Evolutionary conservation across 2,797 vertebrate genomes (phyloP).

Genomic region (Gallirallus australis): DNA sequence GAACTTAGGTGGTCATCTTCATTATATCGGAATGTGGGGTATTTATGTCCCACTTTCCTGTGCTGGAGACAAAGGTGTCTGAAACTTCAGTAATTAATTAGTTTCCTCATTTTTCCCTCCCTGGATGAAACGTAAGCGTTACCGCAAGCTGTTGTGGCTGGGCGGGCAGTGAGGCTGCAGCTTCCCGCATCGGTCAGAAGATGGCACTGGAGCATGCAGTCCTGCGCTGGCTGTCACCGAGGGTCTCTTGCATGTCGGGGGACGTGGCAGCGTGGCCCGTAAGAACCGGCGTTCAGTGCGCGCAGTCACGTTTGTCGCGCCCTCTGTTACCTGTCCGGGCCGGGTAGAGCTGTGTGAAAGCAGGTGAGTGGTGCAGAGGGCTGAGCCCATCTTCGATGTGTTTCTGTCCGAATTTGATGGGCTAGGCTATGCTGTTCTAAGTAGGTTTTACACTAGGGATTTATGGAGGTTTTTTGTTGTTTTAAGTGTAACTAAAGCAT

Average conservation of each 20-base stretch:
- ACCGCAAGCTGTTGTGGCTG: neutral
- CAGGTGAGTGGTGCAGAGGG: neutral
- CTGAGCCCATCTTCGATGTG: neutral
- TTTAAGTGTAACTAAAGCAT: neutral
- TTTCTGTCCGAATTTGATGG: neutral
- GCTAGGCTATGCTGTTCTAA: neutral
- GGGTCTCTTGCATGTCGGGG: fast-evolving
- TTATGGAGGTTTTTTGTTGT: neutral
- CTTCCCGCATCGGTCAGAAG: neutral
- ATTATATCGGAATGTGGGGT: neutral
- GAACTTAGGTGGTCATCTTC: neutral
- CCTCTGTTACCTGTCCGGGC: fast-evolving
- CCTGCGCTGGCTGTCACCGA: neutral
- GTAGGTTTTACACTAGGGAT: neutral
- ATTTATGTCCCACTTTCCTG: neutral
- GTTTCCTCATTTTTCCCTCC: fast-evolving
- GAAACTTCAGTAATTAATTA: fast-evolving
- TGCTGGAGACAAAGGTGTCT: neutral
- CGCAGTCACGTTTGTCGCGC: neutral
- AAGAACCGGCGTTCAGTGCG: fast-evolving
- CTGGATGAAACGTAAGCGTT: fast-evolving
- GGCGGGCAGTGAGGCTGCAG: neutral
- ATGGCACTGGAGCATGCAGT: neutral
- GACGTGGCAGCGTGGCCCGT: fast-evolving
- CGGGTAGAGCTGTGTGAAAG: neutral